Evolutionary conservation across 2,113 vertebrate genomes (phyloP), one percentile per base, ranked within the genome.

Genomic region (Lepisosteus osseus): DNA sequence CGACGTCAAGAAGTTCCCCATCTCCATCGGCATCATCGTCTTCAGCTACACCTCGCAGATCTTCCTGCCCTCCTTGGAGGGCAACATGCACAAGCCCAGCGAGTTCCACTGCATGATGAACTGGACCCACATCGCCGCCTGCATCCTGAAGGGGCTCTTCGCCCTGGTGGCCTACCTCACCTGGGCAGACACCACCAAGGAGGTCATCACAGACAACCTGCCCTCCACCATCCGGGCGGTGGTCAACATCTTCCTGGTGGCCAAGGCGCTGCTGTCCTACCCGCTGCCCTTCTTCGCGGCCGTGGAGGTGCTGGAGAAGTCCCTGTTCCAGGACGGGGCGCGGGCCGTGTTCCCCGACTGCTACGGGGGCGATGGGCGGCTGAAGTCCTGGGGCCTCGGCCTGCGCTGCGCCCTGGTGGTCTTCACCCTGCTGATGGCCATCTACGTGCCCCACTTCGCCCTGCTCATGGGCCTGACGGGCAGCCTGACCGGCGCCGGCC

Each of bases 41-140:
- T 99, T 99, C 90, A 99, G 97, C 91, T 99, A 99, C 90, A 99
- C 97, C 57, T 99, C 97, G 15, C 97, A 99, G 91, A 99, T 99
- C 82, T 99, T 99, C 90, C 88, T 99, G 87, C 97, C 97, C 43
- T 99, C 97, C 3, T 85, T 99, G 83, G 97, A 99, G 88, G 97
- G 97, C 43, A 98, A 99, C 87, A 99, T 99, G 97, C 86, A 93
- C 62, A 95, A 92, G 74, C 96, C 96, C 67, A 95, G 93, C 88
- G 97, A 99, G 86, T 99, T 99, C 78, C 94, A 96, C 64, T 97
- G 96, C 88, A 99, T 99, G 97, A 98, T 99, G 97, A 97, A 99
- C 87, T 99, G 97, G 97, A 99, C 97, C 68, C 97, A 99, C 84
- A 98, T 99, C 75, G 94, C 96, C 47, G 97, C 97, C 82, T 99